Evolutionary conservation across 2,888 invertebrate species (phyloP), one percentile per base, ranked within the genome.

Genomic region (Eumerus sabulonum): DNA sequence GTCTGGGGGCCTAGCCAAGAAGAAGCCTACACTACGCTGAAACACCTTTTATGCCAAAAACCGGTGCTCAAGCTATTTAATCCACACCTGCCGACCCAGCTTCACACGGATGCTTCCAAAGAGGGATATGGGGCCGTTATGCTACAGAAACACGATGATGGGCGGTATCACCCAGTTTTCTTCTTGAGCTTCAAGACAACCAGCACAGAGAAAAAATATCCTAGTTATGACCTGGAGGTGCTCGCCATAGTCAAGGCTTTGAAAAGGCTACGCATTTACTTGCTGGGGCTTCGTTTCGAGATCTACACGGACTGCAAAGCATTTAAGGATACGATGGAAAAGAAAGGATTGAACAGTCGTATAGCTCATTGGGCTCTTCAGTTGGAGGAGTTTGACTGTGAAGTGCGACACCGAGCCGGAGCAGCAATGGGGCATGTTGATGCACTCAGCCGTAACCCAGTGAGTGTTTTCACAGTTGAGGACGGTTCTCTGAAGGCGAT

Each of bases 321-420:
- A 45, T 85, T 64, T 2, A 79, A 60, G 59, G 35, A 62, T 9
- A 72, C 73, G n/a, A 67, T 64, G 27, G 62, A 36, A 9, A 82
- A 73, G 67, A 76, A 76, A 50, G 63, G 60, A 44, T 40, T 66
- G 38, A 51, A 82, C 11, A 85, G 85, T 5, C 40, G 85, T 56
- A 81, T 86, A 11, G 85, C 82, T 4, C 74, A 85, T 38, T 86
- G 86, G 85, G 85, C 84, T 77, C 44, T 85, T 35, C 38, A 63
- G 36, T 16, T 60, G 7, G 48, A 50, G 19, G 56, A 60, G 17
- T 67, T 66, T 13, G 4, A 48, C 19, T 71, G 62, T 13, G 54
- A 57, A 57, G 38, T 63, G 36, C 50, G 44, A 16, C 51, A 62
- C 40, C 38, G 67, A 51, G 16, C 48, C 1, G 47, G 47, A 5